These are phyloP conservation scores for Spinibarbus caldwelli DNA, from an alignment of 2,797 vertebrate species.

Conservation along the genomic window DNA sequence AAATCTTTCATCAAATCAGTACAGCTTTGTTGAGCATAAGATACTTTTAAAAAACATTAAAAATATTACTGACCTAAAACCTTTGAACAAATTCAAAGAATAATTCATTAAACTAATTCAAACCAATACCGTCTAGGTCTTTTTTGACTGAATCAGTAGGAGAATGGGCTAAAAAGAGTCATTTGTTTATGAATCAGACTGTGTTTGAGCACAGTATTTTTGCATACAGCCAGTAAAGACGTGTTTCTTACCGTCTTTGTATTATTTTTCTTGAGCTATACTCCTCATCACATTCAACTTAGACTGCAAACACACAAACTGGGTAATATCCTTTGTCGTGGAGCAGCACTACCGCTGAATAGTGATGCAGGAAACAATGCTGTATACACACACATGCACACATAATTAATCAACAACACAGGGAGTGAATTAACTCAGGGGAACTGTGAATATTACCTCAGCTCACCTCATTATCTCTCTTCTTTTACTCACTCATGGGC, in stretches of 20 bases:
- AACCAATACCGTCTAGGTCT: neutral
- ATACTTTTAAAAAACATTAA: neutral
- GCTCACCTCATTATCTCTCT: constrained; percentile 25
- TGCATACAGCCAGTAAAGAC: neutral
- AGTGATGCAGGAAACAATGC: neutral
- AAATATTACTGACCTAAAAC: neutral
- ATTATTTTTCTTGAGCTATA: neutral
- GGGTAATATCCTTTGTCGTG: neutral
- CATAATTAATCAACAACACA: neutral
- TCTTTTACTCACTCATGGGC: neutral
- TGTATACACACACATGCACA: neutral
- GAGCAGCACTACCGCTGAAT: neutral
- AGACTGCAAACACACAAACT: neutral
- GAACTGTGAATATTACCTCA: constrained; percentile 4
- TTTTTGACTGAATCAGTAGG: neutral
- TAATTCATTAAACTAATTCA: neutral
- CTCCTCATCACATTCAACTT: neutral
- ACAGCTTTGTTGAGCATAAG: neutral
- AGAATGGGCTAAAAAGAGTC: neutral
- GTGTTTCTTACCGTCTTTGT: neutral
- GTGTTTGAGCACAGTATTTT: neutral
- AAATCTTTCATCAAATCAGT: neutral
- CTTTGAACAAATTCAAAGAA: neutral
- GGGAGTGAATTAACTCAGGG: neutral
- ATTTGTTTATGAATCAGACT: neutral